Evolutionary conservation across 2,888 invertebrate species (phyloP).

Genomic region (Eudasyphora cyanicolor): DNA sequence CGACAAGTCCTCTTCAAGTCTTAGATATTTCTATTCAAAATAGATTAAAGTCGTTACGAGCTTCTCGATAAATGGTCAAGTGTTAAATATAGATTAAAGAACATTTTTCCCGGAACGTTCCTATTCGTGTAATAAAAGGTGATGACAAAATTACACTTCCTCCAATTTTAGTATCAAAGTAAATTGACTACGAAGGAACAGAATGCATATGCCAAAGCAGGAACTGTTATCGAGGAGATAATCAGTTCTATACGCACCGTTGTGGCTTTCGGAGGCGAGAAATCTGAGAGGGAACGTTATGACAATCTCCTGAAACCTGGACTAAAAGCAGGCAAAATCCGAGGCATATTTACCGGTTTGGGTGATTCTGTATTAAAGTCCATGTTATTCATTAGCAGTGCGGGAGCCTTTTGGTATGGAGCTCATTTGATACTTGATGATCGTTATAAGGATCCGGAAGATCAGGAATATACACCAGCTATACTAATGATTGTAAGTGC

Average conservation of each 20-base stretch:
- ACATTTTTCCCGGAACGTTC: too few species aligned
- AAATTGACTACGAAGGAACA: slow-evolving; percentile 84
- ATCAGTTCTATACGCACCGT: slow-evolving; percentile 88
- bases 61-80: too few species aligned
- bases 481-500: slow-evolving; percentile 86
- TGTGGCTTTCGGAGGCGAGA: slow-evolving; percentile 89
- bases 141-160: background rate
- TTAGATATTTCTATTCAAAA: too few species aligned
- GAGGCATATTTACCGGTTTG: slow-evolving; percentile 85
- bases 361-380: slow-evolving; percentile 88
- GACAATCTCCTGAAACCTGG: slow-evolving; percentile 83
- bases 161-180: slow-evolving; percentile 82
- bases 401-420: slow-evolving; percentile 91
- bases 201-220: slow-evolving; percentile 88
- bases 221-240: slow-evolving; percentile 88
- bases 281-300: slow-evolving; percentile 86
- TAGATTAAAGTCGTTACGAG: slow-evolving; percentile 88
- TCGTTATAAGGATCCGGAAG: slow-evolving; percentile 80
- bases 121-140: too few species aligned
- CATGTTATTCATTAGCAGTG: slow-evolving; percentile 87
- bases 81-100: too few species aligned
- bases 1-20: too few species aligned
- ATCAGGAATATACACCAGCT: slow-evolving; percentile 86
- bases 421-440: slow-evolving; percentile 86
- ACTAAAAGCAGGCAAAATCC: slow-evolving; percentile 83